A percentile compares a stretch with the other conserved stretches of the same genome.
phyloP scores from a whole-genome alignment of 1,140 invertebrate species.

The Hestina assimilis region DNA sequence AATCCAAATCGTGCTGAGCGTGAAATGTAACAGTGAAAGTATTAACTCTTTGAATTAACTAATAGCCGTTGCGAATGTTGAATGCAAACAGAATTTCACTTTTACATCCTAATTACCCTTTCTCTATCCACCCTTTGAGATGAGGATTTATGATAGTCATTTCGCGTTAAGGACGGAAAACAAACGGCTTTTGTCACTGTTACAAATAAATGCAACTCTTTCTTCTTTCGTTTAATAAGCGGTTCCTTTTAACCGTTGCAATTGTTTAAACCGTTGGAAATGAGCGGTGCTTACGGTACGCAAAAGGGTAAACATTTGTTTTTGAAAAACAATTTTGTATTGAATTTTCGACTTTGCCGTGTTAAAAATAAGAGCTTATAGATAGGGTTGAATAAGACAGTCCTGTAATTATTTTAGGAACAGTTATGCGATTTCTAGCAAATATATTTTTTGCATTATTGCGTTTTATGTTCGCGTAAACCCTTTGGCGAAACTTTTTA shows the following conservation, averaged over 20 bases:
- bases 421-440: constrained; percentile 44
- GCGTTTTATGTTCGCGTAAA: constrained; percentile 44
- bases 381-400: background rate
- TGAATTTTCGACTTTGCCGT: constrained; percentile 1
- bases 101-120: constrained; percentile 71
- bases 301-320: constrained; percentile 50
- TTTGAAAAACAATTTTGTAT: background rate
- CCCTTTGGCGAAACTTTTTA: constrained; percentile 48
- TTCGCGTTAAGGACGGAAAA: constrained; percentile 41
- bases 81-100: constrained; percentile 64
- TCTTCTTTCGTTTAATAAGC: constrained; percentile 47
- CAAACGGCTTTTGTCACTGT: constrained; percentile 36
- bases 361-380: background rate
- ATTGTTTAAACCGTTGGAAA: constrained; percentile 47
- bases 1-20: constrained; percentile 14
- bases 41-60: constrained; percentile 39
- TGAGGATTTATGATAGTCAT: constrained; percentile 52
- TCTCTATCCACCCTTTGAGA: constrained; percentile 47
- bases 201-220: constrained; percentile 69
- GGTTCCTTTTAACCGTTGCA: constrained; percentile 58
- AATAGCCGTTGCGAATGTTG: constrained; percentile 56
- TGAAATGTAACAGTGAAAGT: constrained; percentile 61
- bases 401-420: constrained; percentile 35
- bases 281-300: constrained; percentile 52
- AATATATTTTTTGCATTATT: constrained; percentile 46